Conservation (phyloP, 2,797 vertebrate species). For the Accipiter fasciatus region DNA sequence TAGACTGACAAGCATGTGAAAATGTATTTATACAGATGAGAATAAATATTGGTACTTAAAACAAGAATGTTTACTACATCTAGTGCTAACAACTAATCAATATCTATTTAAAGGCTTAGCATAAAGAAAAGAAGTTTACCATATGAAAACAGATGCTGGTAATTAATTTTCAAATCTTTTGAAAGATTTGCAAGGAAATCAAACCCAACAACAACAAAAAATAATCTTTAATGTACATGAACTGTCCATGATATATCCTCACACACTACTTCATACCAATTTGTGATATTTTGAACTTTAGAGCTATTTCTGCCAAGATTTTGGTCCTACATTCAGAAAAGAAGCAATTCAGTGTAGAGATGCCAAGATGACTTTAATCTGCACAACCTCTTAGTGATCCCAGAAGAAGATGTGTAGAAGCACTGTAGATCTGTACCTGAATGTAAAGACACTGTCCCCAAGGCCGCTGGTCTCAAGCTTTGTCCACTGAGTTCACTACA, state of each 20-base stretch:
- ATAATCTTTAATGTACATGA: not conserved
- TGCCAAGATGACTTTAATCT: not conserved
- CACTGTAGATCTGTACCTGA: not conserved
- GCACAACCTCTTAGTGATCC: not conserved
- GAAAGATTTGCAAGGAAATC: not conserved
- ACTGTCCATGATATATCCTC: not conserved
- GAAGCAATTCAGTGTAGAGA: not conserved
- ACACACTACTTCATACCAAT: not conserved
- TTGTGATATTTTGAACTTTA: not conserved
- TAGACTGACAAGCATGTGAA: not conserved
- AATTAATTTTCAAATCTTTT: not conserved
- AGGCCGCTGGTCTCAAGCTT: not conserved
- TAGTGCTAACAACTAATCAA: not conserved
- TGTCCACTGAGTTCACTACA: not conserved
- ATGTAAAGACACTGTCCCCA: not conserved
- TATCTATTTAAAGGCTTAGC: not conserved
- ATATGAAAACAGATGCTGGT: not conserved
- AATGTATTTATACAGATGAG: not conserved
- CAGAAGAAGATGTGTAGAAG: not conserved
- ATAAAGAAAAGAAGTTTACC: not conserved
- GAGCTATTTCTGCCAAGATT: not conserved
- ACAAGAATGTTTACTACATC: not conserved
- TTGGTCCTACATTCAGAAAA: not conserved
- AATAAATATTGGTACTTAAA: not conserved
- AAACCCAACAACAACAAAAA: not conserved